A percentile compares a stretch with the other conserved stretches of the same genome.
Evolutionary conservation across 2,113 vertebrate species (phyloP).

Genomic region (Cebidichthys violaceus): DNA sequence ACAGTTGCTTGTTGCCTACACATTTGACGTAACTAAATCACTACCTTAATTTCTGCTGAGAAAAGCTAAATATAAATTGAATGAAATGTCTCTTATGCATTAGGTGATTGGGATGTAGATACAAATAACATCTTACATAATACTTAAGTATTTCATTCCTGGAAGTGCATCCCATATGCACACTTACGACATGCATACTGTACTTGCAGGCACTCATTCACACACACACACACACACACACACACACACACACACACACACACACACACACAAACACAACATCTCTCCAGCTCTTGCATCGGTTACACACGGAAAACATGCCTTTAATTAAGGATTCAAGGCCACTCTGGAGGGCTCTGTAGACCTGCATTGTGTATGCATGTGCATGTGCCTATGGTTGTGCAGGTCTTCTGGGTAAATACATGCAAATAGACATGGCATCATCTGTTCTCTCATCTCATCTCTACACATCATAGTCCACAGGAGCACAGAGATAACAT

Average conservation of each 20-base stretch:
- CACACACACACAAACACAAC: background rate
- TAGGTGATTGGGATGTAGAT: conserved; percentile 5
- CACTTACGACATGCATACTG: background rate
- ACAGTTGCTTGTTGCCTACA: background rate
- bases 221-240: conserved; percentile 9
- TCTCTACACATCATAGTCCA: conserved; percentile 42
- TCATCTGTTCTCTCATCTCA: conserved; percentile 34
- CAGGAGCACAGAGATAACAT: conserved; percentile 50
- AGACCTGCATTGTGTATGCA: background rate
- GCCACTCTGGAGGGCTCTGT: conserved; percentile 9
- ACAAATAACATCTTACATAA: conserved; percentile 24
- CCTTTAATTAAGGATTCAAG: conserved; percentile 31
- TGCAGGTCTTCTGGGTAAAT: conserved; percentile 26
- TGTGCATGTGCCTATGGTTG: background rate
- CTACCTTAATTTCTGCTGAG: background rate
- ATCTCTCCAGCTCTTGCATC: background rate
- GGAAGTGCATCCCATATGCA: background rate
- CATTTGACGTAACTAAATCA: background rate
- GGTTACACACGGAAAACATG: conserved; percentile 13
- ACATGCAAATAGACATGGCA: conserved; percentile 48
- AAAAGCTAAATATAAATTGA: background rate
- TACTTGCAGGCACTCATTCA: background rate
- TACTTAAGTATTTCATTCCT: conserved; percentile 13
- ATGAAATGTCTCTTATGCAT: background rate
- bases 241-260: background rate